Conservation (phyloP, 2,888 invertebrate species). For the Schizotus pectinicornis region DNA sequence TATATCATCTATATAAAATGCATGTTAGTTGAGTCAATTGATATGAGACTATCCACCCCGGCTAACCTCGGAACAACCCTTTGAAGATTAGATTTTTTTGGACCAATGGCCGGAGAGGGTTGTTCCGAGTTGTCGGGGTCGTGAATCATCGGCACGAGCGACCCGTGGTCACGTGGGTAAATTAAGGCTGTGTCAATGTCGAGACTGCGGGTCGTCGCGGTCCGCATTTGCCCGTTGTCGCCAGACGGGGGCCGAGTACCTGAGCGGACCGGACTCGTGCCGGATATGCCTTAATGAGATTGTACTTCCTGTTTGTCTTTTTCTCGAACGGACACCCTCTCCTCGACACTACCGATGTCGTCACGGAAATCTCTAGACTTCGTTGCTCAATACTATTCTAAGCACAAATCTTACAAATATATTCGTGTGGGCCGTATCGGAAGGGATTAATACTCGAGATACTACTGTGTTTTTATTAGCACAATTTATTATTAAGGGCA, state of each 20-base stretch:
- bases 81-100: too few species aligned
- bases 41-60: too few species aligned
- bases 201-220: too few species aligned
- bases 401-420: constrained; percentile 14
- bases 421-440: background rate
- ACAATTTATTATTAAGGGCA: constrained; percentile 21
- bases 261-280: constrained; percentile 8
- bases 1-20: constrained; percentile 35
- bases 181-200: constrained; percentile 14
- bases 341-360: constrained; percentile 9
- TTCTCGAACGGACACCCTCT: background rate
- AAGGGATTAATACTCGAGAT: constrained; percentile 6
- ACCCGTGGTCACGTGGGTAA: constrained; percentile 6
- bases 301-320: constrained; percentile 16
- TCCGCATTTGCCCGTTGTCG: constrained; percentile 3
- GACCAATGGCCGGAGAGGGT: background rate
- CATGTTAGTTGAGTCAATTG: constrained; percentile 22
- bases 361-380: constrained; percentile 10
- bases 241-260: constrained; percentile 23
- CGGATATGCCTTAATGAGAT: constrained; percentile 20
- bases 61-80: too few species aligned
- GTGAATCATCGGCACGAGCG: too few species aligned
- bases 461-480: constrained; percentile 15
- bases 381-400: constrained; percentile 21
- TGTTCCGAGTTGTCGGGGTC: background rate